Evolutionary conservation across 2,113 vertebrate genomes (phyloP).

Genomic region (Petrocephalus microphthalmus): DNA sequence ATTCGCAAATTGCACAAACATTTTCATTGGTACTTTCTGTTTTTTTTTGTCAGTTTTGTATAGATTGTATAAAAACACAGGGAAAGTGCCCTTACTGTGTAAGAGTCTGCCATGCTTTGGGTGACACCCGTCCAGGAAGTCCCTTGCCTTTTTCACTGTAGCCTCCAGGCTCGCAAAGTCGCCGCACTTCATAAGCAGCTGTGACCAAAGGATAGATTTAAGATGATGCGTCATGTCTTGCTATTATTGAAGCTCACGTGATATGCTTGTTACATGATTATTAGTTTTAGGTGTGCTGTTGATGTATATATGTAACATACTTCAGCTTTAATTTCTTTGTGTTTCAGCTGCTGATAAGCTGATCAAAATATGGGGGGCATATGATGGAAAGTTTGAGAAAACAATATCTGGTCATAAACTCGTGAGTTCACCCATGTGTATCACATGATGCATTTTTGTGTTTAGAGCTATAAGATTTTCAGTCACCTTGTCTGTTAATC

Average conservation of each 20-base stretch:
- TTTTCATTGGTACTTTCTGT: no score
- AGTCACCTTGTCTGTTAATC: not conserved
- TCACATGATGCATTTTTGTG: not conserved
- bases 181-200: no score
- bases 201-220: no score
- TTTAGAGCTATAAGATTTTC: not conserved
- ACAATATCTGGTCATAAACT: constrained; percentile 96
- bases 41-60: not conserved
- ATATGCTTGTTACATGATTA: no score
- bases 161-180: no score
- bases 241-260: no score
- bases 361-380: constrained; percentile 98
- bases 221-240: no score
- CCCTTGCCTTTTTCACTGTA: no score
- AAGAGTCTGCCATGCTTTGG: no score
- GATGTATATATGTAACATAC: not conserved
- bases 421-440: constrained; percentile 63
- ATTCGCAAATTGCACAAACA: not conserved
- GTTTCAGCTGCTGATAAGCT: constrained; percentile 92
- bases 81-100: no score
- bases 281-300: no score
- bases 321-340: constrained; percentile 20
- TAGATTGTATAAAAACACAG: not conserved
- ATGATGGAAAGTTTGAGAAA: constrained; percentile 98
- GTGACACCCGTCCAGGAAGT: no score